Base-by-base conservation (phyloP, 2,797 vertebrate genomes). In the Discoglossus pictus region DNA sequence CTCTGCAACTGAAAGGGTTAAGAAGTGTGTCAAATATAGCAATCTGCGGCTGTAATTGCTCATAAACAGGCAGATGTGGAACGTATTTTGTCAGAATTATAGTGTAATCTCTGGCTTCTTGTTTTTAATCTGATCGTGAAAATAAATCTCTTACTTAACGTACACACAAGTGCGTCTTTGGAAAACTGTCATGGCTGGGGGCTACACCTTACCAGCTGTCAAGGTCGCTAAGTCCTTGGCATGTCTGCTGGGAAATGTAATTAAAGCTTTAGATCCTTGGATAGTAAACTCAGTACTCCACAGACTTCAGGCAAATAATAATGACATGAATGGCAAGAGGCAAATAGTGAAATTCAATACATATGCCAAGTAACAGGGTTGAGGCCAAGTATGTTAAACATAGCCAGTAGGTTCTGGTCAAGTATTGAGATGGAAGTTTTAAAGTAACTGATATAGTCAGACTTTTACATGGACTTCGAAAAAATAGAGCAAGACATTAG, bases 281-380 rank as follows among this genome's bases (percentile, higher is more conserved):
- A 59, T 34, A 9, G 21, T 21, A 50, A 66, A 39, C 53, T 24
- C 39, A 34, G 25, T n/a, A n/a, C n/a, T n/a, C n/a, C 42, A 56
- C 9, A 36, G 27, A 55, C 40, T 21, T 65, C 20, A 55, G 20
- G 21, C 27, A 47, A 11, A 56, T n/a, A 65, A 40, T 27, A 65
- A 44, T 46, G 40, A 44, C 50, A 65, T 40, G 55, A 39, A 65
- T 65, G 61, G 62, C 63, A 56, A n/a, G n/a, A 56, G 52, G 63
- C 63, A 56, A 56, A 54, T 24, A 31, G 55, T 35, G 6, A 36
- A 65, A 31, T 31, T 53, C 17, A 65, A 46, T 39, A 40, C 4
- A 35, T 20, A 3, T 4, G 17, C 43, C 43, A 65, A 35, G 51
- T 46, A 42, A 27, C 51, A 65, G 36, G 38, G 43, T 35, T 44